Evolutionary conservation across 2,113 vertebrate species (phyloP).

Genomic region (Channa argus): DNA sequence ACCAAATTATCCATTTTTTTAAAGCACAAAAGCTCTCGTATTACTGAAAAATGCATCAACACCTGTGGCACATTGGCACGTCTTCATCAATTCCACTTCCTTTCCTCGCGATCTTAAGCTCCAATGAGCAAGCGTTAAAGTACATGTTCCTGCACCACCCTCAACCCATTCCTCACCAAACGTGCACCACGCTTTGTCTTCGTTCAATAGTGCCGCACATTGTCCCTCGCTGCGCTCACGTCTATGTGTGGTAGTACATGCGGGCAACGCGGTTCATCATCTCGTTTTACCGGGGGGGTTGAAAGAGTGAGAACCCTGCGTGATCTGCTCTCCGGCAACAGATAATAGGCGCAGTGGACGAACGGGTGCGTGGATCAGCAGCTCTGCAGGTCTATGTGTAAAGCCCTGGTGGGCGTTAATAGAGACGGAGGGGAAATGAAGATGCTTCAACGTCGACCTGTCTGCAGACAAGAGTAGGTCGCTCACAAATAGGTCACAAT

Average conservation of each 20-base stretch:
- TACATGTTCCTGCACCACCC: too few species aligned
- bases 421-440: constrained; percentile 21
- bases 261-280: neutral
- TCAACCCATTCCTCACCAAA: too few species aligned
- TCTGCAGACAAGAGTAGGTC: constrained; percentile 24
- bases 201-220: too few species aligned
- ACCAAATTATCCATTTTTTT: too few species aligned
- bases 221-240: too few species aligned
- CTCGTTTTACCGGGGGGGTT: neutral
- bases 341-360: constrained; percentile 30
- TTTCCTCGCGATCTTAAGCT: neutral
- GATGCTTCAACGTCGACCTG: constrained; percentile 26
- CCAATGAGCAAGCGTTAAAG: too few species aligned
- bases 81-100: neutral
- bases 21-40: neutral
- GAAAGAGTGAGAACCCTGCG: constrained; percentile 4
- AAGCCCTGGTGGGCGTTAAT: constrained; percentile 62
- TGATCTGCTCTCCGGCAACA: constrained; percentile 4
- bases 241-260: neutral
- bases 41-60: neutral
- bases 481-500: constrained; percentile 38
- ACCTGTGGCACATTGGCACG: neutral
- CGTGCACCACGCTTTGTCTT: neutral
- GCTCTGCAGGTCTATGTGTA: constrained; percentile 59
- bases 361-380: constrained; percentile 50